A percentile compares a stretch with the other conserved stretches of the same genome.
Conservation (phyloP, 2,888 invertebrate species). For the Latrodectus elegans region DNA sequence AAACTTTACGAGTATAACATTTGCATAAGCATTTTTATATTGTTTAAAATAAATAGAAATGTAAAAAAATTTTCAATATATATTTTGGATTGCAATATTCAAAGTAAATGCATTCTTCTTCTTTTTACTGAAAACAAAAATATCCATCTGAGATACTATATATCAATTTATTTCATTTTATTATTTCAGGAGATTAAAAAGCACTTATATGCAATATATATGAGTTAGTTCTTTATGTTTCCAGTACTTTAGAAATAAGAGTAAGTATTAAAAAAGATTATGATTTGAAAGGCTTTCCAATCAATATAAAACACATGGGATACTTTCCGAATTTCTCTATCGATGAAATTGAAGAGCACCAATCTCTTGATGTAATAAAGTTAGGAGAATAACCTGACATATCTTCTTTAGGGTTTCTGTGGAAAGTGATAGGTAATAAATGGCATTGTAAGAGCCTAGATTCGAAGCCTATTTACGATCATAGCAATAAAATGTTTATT, state of each 20-base stretch:
- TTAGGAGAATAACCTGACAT: slow-evolving; percentile 12
- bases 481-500: too few species aligned
- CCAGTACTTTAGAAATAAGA: slow-evolving; percentile 35
- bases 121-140: background rate
- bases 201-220: slow-evolving; percentile 32
- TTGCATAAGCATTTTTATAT: too few species aligned
- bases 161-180: slow-evolving; percentile 7
- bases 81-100: too few species aligned
- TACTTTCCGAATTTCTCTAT: slow-evolving; percentile 18
- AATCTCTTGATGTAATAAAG: slow-evolving; percentile 28
- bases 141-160: background rate
- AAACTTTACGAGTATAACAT: too few species aligned
- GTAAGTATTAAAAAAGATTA: slow-evolving; percentile 15
- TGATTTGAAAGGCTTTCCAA: slow-evolving; percentile 31
- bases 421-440: too few species aligned
- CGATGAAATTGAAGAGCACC: slow-evolving; percentile 22
- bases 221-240: slow-evolving; percentile 16
- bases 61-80: too few species aligned
- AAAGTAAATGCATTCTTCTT: too few species aligned
- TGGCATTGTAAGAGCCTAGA: too few species aligned
- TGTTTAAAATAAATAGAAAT: too few species aligned
- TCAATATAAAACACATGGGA: slow-evolving; percentile 17
- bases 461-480: too few species aligned
- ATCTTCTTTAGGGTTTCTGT: too few species aligned
- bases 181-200: slow-evolving; percentile 32